A percentile compares a stretch with the other conserved stretches of the same genome.
Evolutionary conservation across 2,113 vertebrate species (phyloP).

Genomic region (Ochotona curzoniae): DNA sequence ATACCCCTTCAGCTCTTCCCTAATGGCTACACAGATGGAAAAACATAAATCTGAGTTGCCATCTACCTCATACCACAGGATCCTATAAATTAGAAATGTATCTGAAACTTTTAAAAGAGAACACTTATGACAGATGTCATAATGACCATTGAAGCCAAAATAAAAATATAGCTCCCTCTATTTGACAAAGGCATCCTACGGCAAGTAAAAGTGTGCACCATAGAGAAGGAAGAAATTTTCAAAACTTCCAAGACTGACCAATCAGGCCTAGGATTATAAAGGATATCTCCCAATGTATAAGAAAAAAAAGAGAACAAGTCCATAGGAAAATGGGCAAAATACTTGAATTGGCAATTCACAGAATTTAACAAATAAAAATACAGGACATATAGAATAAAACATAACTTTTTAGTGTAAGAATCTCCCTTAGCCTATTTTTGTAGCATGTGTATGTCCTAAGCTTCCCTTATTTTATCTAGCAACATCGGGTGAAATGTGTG

Average conservation of each 20-base stretch:
- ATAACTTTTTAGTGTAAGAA: neutral
- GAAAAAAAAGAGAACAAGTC: neutral
- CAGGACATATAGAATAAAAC: neutral
- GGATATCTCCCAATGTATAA: neutral
- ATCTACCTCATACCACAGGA: neutral
- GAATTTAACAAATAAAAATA: constrained; percentile 12
- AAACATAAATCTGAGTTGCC: neutral
- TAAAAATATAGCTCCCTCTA: neutral
- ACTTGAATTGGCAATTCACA: neutral
- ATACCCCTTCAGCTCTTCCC: neutral
- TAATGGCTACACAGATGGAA: neutral
- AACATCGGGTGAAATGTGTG: neutral
- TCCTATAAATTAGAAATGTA: neutral
- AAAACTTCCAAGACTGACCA: neutral
- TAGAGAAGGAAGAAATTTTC: neutral
- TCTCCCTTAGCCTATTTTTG: neutral
- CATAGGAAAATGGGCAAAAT: neutral
- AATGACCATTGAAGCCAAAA: neutral
- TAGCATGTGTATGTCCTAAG: neutral
- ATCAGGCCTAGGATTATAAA: neutral
- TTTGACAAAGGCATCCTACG: neutral
- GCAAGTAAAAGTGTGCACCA: neutral
- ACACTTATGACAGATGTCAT: neutral
- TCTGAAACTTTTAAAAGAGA: too few species aligned
- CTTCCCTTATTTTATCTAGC: neutral